phyloP scores from a whole-genome alignment of 2,113 vertebrate genomes.

The Beaufortia kweichowensis region DNA sequence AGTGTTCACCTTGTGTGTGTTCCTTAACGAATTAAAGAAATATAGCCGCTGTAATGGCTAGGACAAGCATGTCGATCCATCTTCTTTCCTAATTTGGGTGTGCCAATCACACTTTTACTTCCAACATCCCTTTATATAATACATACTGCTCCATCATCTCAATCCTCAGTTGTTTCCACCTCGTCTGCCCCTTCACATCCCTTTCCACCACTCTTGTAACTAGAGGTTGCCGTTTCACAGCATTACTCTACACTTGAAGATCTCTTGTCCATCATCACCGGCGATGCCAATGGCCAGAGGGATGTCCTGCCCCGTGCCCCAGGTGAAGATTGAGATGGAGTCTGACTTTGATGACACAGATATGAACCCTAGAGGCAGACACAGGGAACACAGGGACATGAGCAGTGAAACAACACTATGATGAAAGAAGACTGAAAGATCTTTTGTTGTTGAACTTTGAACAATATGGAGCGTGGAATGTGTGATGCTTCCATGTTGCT shows the following conservation, averaged over 20 bases:
- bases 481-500: background rate
- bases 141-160: background rate
- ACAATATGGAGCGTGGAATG: background rate
- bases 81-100: background rate
- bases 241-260: slow-evolving; percentile 96
- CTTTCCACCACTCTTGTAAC: slow-evolving; percentile 63
- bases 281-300: slow-evolving; percentile 78
- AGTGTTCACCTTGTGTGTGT: background rate
- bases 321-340: slow-evolving; percentile 97
- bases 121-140: background rate
- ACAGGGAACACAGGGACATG: slow-evolving; percentile 63
- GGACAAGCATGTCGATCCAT: background rate
- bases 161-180: slow-evolving; percentile 24
- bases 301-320: slow-evolving; percentile 81
- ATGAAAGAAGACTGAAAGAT: slow-evolving; percentile 30
- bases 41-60: background rate
- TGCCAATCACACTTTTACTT: background rate
- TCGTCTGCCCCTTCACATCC: slow-evolving; percentile 25
- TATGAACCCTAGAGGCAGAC: slow-evolving; percentile 65
- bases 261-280: slow-evolving; percentile 90
- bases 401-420: slow-evolving; percentile 88
- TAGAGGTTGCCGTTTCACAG: slow-evolving; percentile 74
- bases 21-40: background rate
- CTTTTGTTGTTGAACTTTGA: no score
- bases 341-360: slow-evolving; percentile 87